Evolutionary conservation across 1,140 invertebrate genomes (phyloP), one percentile per base, ranked within the genome.

Genomic region (Galleria mellonella): DNA sequence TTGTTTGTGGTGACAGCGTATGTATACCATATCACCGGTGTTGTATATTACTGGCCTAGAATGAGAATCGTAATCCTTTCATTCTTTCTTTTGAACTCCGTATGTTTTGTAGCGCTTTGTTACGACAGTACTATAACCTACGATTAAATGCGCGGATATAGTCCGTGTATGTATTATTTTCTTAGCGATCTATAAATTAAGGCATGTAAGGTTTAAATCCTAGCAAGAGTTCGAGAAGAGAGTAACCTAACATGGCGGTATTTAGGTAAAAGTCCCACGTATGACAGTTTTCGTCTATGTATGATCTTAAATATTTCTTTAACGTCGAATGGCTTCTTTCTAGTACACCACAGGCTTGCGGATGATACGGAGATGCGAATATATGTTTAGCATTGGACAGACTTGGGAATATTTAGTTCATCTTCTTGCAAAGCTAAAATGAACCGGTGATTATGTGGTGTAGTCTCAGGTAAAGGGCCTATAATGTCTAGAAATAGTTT

Each of bases 331-430:
- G 60, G 5, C 32, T 43, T 4, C 60, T 33, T 33, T 64, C 60
- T 11, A 61, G 36, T 1, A 57, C 60, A 29, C 60, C n/a, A n/a
- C n/a, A n/a, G n/a, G n/a, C n/a, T n/a, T n/a, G n/a, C n/a, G n/a
- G n/a, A n/a, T n/a, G n/a, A n/a, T n/a, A n/a, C n/a, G n/a, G n/a
- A n/a, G n/a, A n/a, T n/a, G n/a, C n/a, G n/a, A n/a, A n/a, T n/a
- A 51, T 1, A 48, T 29, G 1, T 53, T 50, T 8, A 46, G 35
- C 27, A 79, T 62, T 1, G 69, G 62, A 23, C 62, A 66, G 6
- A 68, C 64, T 30, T 46, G 39, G 4, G 62, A 51, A 40, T 55
- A 83, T 51, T 72, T 74, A 29, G n/a, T n/a, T n/a, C n/a, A n/a
- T n/a, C n/a, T n/a, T n/a, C n/a, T n/a, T n/a, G n/a, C n/a, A n/a